Evolutionary conservation across 2,113 vertebrate species (phyloP).

Genomic region (Apodemus speciosus): DNA sequence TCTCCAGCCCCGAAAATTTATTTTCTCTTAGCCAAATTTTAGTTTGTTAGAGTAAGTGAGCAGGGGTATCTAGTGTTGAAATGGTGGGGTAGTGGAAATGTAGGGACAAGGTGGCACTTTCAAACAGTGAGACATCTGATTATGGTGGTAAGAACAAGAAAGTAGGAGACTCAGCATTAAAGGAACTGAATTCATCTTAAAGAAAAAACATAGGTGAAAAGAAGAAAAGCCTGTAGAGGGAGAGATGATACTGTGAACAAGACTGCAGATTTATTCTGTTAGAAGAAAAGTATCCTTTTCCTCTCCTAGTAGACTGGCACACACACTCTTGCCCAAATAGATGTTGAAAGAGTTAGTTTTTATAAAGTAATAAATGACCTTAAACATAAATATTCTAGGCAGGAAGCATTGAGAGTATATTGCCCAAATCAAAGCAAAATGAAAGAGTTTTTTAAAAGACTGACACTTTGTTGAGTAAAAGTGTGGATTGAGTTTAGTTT

Average conservation of each 20-base stretch:
- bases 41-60: constrained; percentile 50
- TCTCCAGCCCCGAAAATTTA: constrained; percentile 21
- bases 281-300: background rate
- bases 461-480: constrained; percentile 39
- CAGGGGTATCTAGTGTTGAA: background rate
- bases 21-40: constrained; percentile 63
- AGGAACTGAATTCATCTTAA: background rate
- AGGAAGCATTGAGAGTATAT: background rate
- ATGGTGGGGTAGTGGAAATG: background rate
- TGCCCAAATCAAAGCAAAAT: background rate
- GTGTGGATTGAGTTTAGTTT: constrained; percentile 2
- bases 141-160: constrained; percentile 3
- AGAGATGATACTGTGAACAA: constrained; percentile 8
- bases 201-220: constrained; percentile 32
- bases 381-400: constrained; percentile 21
- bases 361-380: constrained; percentile 24
- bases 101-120: constrained; percentile 3
- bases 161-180: background rate
- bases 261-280: background rate
- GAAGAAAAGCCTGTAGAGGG: background rate
- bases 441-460: background rate
- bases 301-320: background rate
- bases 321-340: background rate
- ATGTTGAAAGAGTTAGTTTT: constrained; percentile 22
- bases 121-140: background rate